Evolutionary conservation across 2,888 invertebrate genomes (phyloP), one percentile per base, ranked within the genome.

Genomic region (Orthonevra nobilis): DNA sequence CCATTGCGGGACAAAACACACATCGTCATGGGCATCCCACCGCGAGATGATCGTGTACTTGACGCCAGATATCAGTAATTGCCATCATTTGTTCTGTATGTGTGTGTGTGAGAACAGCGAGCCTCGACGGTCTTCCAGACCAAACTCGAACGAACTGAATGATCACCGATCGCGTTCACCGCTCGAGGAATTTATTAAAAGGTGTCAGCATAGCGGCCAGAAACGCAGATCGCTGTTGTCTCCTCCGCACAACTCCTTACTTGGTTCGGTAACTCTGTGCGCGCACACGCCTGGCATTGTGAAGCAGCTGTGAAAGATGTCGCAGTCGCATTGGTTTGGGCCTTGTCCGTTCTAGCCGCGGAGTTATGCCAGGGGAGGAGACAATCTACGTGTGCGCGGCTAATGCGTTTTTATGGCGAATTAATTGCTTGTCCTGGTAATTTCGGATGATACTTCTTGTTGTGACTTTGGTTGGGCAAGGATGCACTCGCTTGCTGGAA

Each of bases 21-120:
- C 61, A 66, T 54, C 40, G 32, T 12, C 10, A 79, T 66, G 52
- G 66, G 54, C 73, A 73, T 74, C 74, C 63, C 48, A 69, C 61
- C 56, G 69, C 63, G 63, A 32, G 63, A 52, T 44, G 74, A 81
- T 58, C 74, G 64, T 81, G 74, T 73, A 63, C 63, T 74, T 81
- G 81, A 81, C 81, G 81, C 81, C 81, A 81, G 73, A 81, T 69
- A 81, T 74, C 81, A 69, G 81, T 81, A 81, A 81, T 81, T 81
- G 81, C 81, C 73, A 74, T 74, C 81, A 81, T 81, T 81, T 81
- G 81, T 74, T 23, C 23, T 5, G 23, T 23, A 4, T 23, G 23
- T 23, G 42, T 69, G 63, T 61, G 68, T 56, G 73, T 68, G 72
- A 61, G 73, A 36, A n/a, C n/a, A n/a, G n/a, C n/a, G 12, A 10